phyloP scores from a whole-genome alignment of 2,888 invertebrate species.

The Pemphredon lugubris region DNA sequence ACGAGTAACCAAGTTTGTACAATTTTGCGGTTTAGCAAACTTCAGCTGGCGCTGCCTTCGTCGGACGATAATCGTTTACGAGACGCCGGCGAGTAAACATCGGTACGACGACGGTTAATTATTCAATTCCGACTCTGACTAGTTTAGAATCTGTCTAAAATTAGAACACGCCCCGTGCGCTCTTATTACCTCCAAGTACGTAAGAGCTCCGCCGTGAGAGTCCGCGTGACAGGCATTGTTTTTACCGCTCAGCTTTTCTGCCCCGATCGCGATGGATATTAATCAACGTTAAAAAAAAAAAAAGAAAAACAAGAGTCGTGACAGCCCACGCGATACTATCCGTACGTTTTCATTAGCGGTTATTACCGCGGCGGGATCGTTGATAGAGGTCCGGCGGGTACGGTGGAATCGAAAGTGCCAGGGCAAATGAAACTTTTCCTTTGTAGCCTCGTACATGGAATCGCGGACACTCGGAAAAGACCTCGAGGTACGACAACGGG shows the following conservation, averaged over 20 bases:
- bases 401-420: slow-evolving; percentile 29
- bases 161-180: not conserved
- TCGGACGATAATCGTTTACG: too few species aligned
- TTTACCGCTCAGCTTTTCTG: not conserved
- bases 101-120: too few species aligned
- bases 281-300: slow-evolving; percentile 38
- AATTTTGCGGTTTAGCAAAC: too few species aligned
- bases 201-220: not conserved
- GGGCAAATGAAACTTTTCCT: slow-evolving; percentile 21
- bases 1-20: too few species aligned
- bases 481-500: not conserved
- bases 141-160: too few species aligned
- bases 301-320: slow-evolving; percentile 8
- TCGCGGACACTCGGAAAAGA: slow-evolving; percentile 7
- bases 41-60: too few species aligned
- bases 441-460: slow-evolving; percentile 5
- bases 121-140: too few species aligned
- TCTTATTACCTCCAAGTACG: not conserved
- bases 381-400: slow-evolving; percentile 1
- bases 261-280: slow-evolving; percentile 11
- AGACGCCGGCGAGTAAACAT: too few species aligned
- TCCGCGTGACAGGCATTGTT: too few species aligned
- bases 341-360: slow-evolving; percentile 39
- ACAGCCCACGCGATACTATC: not conserved
- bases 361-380: slow-evolving; percentile 2